A percentile compares a stretch with the other conserved stretches of the same genome.
Conservation (phyloP, 2,888 invertebrate species). For the Orthonychiurus folsomi region DNA sequence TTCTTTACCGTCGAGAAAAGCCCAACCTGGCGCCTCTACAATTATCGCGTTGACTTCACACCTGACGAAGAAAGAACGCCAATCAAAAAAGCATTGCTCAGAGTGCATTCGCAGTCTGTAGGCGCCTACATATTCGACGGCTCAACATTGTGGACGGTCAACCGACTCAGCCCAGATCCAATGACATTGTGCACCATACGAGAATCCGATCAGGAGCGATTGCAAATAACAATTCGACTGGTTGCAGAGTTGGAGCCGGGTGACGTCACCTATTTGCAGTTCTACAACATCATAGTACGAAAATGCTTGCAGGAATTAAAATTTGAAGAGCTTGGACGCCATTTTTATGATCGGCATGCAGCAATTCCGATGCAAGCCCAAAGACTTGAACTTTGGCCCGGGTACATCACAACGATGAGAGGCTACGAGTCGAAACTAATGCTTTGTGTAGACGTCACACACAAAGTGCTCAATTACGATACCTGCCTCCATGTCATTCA, state of each 20-base stretch:
- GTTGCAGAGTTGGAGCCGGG: conserved; percentile 27
- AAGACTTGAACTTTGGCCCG: conserved; percentile 65
- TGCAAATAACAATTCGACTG: conserved; percentile 27
- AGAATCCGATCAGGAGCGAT: conserved; percentile 20
- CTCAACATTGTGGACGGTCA: conserved; percentile 57
- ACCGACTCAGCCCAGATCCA: conserved; percentile 42
- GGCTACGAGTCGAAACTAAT: conserved; percentile 68
- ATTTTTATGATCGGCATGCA: conserved; percentile 27
- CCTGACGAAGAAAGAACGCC: conserved; percentile 62
- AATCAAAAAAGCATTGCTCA: conserved; percentile 54
- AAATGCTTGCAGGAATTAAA: conserved; percentile 28
- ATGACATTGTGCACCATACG: conserved; percentile 43
- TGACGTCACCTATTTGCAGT: conserved; percentile 28
- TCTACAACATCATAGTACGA: conserved; percentile 35
- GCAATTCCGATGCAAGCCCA: conserved; percentile 52
- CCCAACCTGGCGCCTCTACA: conserved; percentile 61
- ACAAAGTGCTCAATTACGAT: conserved; percentile 73
- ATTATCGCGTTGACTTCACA: conserved; percentile 64
- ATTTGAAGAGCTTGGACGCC: conserved; percentile 31
- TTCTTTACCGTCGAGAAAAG: conserved; percentile 57
- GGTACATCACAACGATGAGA: conserved; percentile 59
- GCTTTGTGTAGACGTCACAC: conserved; percentile 68
- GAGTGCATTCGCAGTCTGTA: conserved; percentile 50
- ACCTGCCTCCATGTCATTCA: conserved; percentile 57
- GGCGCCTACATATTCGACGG: conserved; percentile 65